A percentile compares a stretch with the other conserved stretches of the same genome.
These are phyloP conservation scores for Sternotherus odoratus DNA, from an alignment of 2,797 vertebrate genomes.

Conservation along the genomic window DNA sequence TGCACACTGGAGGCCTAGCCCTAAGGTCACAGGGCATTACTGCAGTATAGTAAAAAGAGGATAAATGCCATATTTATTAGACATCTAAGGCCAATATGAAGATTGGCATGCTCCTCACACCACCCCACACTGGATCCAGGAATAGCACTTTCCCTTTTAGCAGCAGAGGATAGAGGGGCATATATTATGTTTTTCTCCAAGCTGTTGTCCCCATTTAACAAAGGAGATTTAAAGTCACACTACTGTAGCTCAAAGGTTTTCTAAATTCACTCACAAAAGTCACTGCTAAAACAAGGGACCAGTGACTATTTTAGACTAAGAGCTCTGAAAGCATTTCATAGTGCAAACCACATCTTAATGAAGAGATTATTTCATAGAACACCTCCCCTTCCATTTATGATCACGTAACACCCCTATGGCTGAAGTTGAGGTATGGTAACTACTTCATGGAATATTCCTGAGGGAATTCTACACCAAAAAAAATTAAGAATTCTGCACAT, in stretches of 20 bases:
- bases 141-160: neutral
- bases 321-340: neutral
- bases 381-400: neutral
- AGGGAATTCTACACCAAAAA: too few relatives aligned
- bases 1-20: neutral
- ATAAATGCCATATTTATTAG: neutral
- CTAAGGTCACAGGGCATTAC: neutral
- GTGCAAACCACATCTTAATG: neutral
- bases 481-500: too few relatives aligned
- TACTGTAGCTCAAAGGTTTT: neutral
- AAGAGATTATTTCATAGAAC: accelerated
- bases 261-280: neutral
- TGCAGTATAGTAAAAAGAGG: neutral
- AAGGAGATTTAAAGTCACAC: neutral
- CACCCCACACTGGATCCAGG: neutral
- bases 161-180: neutral
- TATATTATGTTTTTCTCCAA: neutral
- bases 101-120: neutral
- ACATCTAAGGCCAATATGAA: neutral
- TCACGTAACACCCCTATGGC: neutral
- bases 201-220: neutral
- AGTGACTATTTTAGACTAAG: neutral
- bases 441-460: neutral
- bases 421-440: neutral
- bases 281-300: neutral